Base-by-base conservation (phyloP, 2,797 vertebrate species). In the Pelobates cultripes region DNA sequence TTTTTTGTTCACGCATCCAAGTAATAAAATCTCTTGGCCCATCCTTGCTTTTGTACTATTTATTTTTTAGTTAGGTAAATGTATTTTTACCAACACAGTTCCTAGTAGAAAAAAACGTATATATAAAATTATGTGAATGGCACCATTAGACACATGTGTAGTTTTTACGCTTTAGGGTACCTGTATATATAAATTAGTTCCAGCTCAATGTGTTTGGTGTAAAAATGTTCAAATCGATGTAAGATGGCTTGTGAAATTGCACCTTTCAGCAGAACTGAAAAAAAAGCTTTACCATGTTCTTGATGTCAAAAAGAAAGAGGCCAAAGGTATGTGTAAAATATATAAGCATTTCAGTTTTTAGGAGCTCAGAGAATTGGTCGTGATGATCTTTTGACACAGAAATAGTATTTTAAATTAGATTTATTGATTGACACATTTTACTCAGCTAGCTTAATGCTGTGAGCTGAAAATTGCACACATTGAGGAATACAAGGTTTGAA, bases 351-450 rank as follows among this genome's bases (percentile, higher is more conserved):
- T 81, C 60, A 57, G 41, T 75, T 70, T 63, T 70, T 42, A 45
- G 44, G 8, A 81, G 55, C 73, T 28, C 17, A 51, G 66, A 75
- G 73, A 69, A 69, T 75, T 73, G 45, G 10, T 69, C 44, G 47
- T 66, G 40, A 13, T 64, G 79, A 75, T 51, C 53, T 55, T 63
- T 60, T 75, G 66, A 75, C 68, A 75, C 53, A 28, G 57, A 68
- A 40, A 75, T 74, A 70, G n/a, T 80, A 80, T 80, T 80, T 75
- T 51, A 70, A 75, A 81, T 81, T 43, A 81, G 51, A 75, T 81
- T 81, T 81, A 81, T 81, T 81, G 79, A 81, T 75, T 81, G 72
- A 75, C 67, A 73, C 72, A 75, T 75, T 81, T 12, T 57, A 57
- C 55, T 12, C 7, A 57, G 55, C 13, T 15, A 12, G 4, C 47